Evolutionary conservation across 2,888 invertebrate genomes (phyloP), one percentile per base, ranked within the genome.

Genomic region (Antitype chi): DNA sequence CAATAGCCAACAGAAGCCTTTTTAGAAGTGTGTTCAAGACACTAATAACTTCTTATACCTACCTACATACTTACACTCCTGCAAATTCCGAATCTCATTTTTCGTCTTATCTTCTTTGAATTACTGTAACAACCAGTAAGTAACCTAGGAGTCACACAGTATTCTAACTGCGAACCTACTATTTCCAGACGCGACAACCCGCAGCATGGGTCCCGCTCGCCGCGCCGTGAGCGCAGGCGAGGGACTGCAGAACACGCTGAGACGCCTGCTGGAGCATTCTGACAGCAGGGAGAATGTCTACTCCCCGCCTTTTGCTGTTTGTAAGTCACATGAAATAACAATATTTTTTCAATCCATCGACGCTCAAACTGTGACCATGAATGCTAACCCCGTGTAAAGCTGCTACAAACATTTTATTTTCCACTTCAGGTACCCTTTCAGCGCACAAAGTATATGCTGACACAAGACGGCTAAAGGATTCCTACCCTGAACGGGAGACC

Each of bases 261-360:
- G 99, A 28, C 97, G 98, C 87, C 96, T 99, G 78, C 95, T 99
- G 23, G 98, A 98, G 89, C 97, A 97, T 69, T 96, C 97, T 53
- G 98, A 98, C 91, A 98, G 98, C 92, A 97, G 98, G 80, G 98
- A 98, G 92, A 98, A 98, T 84, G 96, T 97, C 13, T 97, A 97
- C 91, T 96, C 97, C 66, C 97, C 97, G 8, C 97, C 97, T 5
- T 95, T 95, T 55, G 85, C 84, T 85, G 90, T 92, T 73, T 90
- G 96, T 95, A 78, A 47, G 43, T 47, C 43, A 47, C 43, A 11
- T 11, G 43, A 47, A 38, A 38, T 38, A 38, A 38, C 38, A 38
- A 38, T 38, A 38, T 38, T 38, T 38, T 32, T 38, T 38, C 38
- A 38, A 38, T 38, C 38, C 38, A 38, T 38, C 38, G 38, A 38